phyloP scores from a whole-genome alignment of 2,113 vertebrate species.

The Ailuropoda melanoleuca region DNA sequence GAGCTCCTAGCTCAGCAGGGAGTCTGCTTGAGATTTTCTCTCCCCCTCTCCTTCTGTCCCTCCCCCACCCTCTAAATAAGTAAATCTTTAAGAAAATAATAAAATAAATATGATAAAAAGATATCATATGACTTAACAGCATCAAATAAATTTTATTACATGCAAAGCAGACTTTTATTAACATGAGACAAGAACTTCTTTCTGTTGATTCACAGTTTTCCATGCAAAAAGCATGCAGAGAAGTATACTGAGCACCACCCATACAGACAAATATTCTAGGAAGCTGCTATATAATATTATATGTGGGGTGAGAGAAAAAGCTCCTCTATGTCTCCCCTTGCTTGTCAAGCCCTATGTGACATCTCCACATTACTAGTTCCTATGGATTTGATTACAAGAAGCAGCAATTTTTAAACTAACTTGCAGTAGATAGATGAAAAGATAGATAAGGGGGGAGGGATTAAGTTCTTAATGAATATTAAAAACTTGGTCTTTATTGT shows the following conservation, averaged over 20 bases:
- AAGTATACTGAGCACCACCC: background rate
- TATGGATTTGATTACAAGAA: constrained; percentile 3
- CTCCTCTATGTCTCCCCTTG: background rate
- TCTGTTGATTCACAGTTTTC: background rate
- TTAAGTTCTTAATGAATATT: background rate
- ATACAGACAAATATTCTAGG: background rate
- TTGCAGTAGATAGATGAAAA: background rate
- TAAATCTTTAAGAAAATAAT: background rate
- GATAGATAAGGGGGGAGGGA: background rate
- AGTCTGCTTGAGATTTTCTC: no score
- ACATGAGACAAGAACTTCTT: background rate
- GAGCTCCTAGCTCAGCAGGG: no score
- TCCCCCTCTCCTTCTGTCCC: no score
- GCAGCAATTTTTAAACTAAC: background rate
- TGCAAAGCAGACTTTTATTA: background rate
- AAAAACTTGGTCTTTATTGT: background rate
- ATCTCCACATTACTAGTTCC: background rate
- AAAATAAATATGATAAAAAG: constrained; percentile 12
- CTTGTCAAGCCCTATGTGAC: background rate
- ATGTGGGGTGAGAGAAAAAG: background rate
- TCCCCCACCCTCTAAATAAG: background rate
- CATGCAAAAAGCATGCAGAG: background rate
- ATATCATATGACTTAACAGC: background rate
- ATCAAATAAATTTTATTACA: constrained; percentile 3
- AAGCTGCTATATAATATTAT: background rate